Evolutionary conservation across 2,113 vertebrate species (phyloP), one percentile per base, ranked within the genome.

Genomic region (Paracanthobrama guichenoti): DNA sequence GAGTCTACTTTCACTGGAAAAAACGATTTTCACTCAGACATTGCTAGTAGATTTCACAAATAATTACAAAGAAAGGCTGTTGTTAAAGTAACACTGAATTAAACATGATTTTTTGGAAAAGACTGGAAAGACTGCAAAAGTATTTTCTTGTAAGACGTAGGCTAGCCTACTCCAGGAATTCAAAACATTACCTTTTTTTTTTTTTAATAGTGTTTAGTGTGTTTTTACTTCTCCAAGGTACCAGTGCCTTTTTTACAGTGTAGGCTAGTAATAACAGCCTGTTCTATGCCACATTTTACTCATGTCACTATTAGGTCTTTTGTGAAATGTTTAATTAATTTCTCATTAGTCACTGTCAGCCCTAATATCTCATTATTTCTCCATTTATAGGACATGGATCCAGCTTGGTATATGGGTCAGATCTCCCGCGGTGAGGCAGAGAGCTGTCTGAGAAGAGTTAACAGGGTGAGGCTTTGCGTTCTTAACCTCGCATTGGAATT

Each of bases 371-470:
- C 4, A 57, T 57, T 24, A n/a, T 59, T 60, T n/a, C 35, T 60
- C 9, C 5, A 24, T 77, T 28, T 9, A 31, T 12, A 95, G 94
- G 90, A 84, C 6, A 90, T 96, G 90, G 94, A 93, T 28, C 86
- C 91, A 3, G 78, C 90, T 22, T 99, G 98, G 98, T 99, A 98
- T 0, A 88, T 95, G 59, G 96, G 96, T 9, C 94, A 92, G 0
- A 90, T 98, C 60, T 95, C 91, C 83, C 91, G 98, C 31, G 88
- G 91, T 66, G 94, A 97, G 86, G 97, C 98, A 59, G 98, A 99
- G 90, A 92, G 89, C 22, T 93, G 94, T 85, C 95, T 99, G 39
- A 94, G 92, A 69, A 94, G 0, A 81, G 96, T 97, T 82, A 92
- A 93, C 90, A 95, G 95, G 96, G 98, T 99, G 93, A 91, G 39